Conservation (phyloP, 2,888 invertebrate genomes). For the Dichetophora obliterata region DNA sequence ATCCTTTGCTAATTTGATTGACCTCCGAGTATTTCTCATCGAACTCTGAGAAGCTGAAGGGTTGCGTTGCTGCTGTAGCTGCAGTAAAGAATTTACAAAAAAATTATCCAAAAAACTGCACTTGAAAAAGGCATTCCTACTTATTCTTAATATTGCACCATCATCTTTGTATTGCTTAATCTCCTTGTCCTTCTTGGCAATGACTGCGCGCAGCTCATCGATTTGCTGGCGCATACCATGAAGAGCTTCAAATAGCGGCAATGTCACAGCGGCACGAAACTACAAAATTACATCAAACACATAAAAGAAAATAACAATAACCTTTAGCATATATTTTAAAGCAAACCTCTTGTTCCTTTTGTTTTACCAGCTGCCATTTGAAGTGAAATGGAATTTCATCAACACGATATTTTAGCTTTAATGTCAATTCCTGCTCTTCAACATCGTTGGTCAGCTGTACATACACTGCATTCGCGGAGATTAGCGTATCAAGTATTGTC, state of each 20-base stretch:
- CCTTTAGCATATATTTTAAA: too few relatives aligned
- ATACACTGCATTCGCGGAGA: constrained; percentile 39
- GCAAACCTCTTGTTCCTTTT: constrained; percentile 40
- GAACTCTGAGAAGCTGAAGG: constrained; percentile 53
- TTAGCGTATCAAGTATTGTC: constrained; percentile 52
- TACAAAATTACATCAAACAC: constrained; percentile 41
- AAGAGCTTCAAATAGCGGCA: constrained; percentile 52
- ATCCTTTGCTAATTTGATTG: constrained; percentile 36
- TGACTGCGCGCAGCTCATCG: constrained; percentile 50
- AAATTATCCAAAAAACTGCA: too few relatives aligned
- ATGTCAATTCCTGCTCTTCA: constrained; percentile 22
- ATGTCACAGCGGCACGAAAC: constrained; percentile 54
- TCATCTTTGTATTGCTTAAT: constrained; percentile 62
- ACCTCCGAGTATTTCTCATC: constrained; percentile 43
- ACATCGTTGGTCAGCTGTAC: constrained; percentile 29
- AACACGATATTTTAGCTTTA: constrained; percentile 60
- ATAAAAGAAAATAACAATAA: neutral
- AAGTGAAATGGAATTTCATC: constrained; percentile 53
- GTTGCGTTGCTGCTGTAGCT: constrained; percentile 59
- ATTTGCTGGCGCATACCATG: constrained; percentile 51
- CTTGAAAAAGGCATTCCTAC: constrained; percentile 48
- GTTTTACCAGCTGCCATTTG: constrained; percentile 56
- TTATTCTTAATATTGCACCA: constrained; percentile 58
- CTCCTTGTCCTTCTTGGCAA: constrained; percentile 64
- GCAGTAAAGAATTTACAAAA: constrained; percentile 6